Conservation (phyloP, 2,797 vertebrate species). For the Calcarius lapponicus region DNA sequence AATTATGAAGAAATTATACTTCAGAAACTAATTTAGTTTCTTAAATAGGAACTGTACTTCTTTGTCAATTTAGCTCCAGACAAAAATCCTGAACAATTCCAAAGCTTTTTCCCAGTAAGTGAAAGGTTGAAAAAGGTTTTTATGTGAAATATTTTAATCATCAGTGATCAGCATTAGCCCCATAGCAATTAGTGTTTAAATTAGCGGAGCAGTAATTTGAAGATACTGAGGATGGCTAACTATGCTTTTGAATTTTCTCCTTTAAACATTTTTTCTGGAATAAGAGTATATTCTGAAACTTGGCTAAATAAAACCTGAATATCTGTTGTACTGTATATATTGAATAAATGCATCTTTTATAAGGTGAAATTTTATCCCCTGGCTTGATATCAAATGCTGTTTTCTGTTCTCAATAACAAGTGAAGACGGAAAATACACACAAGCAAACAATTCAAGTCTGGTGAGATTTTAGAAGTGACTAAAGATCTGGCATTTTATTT, state of each 20-base stretch:
- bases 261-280: background rate
- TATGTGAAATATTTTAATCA: background rate
- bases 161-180: background rate
- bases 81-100: background rate
- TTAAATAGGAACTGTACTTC: background rate
- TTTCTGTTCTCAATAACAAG: background rate
- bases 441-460: background rate
- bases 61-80: background rate
- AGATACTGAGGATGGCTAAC: background rate
- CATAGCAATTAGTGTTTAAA: background rate
- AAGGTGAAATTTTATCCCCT: background rate
- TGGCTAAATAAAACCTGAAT: background rate
- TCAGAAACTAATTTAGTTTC: background rate
- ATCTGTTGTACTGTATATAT: background rate
- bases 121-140: background rate
- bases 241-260: background rate
- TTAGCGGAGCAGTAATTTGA: constrained; percentile 2
- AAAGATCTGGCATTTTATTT: background rate
- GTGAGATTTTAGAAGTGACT: background rate
- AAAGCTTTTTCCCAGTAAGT: background rate
- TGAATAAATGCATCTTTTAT: background rate
- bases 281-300: background rate
- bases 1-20: background rate
- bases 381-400: background rate
- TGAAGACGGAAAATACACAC: background rate